phyloP scores from a whole-genome alignment of 2,113 vertebrate genomes.

The Falco punctatus region DNA sequence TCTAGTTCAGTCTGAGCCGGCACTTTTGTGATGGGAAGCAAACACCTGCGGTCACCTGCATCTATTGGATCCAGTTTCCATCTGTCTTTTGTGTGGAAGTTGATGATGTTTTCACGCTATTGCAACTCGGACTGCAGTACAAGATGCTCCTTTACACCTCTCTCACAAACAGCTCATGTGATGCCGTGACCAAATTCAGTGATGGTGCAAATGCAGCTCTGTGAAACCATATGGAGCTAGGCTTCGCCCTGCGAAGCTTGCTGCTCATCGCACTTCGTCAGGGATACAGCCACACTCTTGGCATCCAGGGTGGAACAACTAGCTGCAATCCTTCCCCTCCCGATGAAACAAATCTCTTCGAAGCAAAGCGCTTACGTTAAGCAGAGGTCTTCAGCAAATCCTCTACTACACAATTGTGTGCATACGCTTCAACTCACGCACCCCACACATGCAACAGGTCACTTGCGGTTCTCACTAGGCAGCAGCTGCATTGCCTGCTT shows the following conservation, averaged over 20 bases:
- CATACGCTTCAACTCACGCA: neutral
- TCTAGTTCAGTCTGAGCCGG: neutral
- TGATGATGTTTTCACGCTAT: neutral
- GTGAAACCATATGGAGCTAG: neutral
- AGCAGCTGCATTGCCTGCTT: neutral
- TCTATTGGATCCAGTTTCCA: neutral
- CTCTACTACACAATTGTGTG: neutral
- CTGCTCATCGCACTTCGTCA: neutral
- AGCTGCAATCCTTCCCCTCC: neutral
- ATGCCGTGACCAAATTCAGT: neutral
- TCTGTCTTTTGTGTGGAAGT: neutral
- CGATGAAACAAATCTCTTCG: neutral
- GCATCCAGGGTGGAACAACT: neutral
- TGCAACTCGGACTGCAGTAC: fast-evolving
- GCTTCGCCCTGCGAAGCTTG: neutral
- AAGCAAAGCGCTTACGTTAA: neutral
- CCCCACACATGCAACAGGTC: neutral
- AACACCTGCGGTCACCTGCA: neutral
- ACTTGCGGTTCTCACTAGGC: neutral
- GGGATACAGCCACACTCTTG: neutral
- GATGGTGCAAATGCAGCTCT: neutral
- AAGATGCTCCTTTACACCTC: neutral
- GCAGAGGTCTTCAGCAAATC: neutral
- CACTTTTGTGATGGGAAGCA: neutral
- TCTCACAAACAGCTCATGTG: neutral